Evolutionary conservation across 2,113 vertebrate genomes (phyloP).

Genomic region (cat (Felis catus)): DNA sequence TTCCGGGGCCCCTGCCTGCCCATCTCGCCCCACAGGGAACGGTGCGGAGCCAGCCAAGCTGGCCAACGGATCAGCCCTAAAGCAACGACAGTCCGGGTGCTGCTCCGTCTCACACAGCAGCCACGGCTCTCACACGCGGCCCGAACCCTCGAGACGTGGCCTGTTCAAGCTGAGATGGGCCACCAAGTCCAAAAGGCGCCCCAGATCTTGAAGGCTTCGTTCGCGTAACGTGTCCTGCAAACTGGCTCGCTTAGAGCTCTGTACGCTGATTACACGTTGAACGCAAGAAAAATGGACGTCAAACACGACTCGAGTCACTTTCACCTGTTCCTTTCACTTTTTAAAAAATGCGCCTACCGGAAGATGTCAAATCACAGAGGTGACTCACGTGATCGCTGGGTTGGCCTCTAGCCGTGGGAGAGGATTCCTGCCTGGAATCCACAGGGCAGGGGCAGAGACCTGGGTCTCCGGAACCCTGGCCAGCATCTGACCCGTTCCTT

Average conservation of each 20-base stretch:
- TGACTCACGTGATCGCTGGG: no score
- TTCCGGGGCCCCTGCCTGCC: not conserved
- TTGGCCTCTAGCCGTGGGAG: not conserved
- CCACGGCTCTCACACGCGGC: not conserved
- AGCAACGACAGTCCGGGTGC: not conserved
- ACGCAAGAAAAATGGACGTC: not conserved
- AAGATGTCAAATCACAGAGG: not conserved
- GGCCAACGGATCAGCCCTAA: not conserved
- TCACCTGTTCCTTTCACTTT: not conserved
- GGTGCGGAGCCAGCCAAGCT: not conserved
- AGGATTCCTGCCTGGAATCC: not conserved
- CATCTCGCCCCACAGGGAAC: not conserved
- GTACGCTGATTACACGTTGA: no score
- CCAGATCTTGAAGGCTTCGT: not conserved
- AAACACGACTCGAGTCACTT: not conserved
- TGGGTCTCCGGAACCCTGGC: not conserved
- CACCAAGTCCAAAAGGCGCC: not conserved
- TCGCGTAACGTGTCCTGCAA: accelerated
- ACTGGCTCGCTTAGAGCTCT: not conserved
- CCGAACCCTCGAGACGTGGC: not conserved
- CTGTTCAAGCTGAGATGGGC: accelerated
- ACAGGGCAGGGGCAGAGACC: not conserved
- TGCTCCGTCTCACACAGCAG: not conserved
- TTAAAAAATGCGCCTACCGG: not conserved
- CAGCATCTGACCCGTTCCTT: not conserved